phyloP scores from a whole-genome alignment of 2,888 invertebrate genomes.

The Tipula lateralis region DNA sequence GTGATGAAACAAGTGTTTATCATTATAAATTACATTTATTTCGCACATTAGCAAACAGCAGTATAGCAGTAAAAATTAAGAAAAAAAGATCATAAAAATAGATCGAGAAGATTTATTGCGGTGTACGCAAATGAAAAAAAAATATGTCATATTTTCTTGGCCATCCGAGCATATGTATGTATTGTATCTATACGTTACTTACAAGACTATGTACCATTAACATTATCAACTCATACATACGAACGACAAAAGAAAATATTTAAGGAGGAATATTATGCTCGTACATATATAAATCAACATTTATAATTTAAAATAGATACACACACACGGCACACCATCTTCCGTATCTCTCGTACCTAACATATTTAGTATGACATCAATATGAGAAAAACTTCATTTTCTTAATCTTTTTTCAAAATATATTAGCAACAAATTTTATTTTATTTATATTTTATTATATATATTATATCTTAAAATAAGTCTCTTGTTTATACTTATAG shows the following conservation, averaged over 20 bases:
- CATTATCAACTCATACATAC: not conserved
- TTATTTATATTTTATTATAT: conserved; percentile 2
- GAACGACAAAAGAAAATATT: not conserved
- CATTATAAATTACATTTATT: not conserved
- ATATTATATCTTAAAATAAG: no score
- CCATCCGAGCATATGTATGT: no score
- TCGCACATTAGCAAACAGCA: not conserved
- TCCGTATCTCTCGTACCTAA: not conserved
- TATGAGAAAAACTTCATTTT: not conserved
- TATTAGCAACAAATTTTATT: conserved; percentile 4
- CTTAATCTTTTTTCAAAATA: not conserved
- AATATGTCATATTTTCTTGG: conserved; percentile 29
- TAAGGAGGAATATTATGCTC: not conserved
- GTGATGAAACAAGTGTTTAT: not conserved
- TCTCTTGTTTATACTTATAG: not conserved
- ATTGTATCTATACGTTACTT: no score
- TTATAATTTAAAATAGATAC: not conserved
- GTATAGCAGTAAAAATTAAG: not conserved
- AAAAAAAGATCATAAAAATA: not conserved
- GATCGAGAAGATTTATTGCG: not conserved
- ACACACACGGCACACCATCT: not conserved
- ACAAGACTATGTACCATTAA: not conserved
- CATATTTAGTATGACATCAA: not conserved
- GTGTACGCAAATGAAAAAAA: not conserved
- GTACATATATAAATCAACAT: not conserved